Conservation (phyloP, 2,113 vertebrate species). For the Cervus canadensis region DNA sequence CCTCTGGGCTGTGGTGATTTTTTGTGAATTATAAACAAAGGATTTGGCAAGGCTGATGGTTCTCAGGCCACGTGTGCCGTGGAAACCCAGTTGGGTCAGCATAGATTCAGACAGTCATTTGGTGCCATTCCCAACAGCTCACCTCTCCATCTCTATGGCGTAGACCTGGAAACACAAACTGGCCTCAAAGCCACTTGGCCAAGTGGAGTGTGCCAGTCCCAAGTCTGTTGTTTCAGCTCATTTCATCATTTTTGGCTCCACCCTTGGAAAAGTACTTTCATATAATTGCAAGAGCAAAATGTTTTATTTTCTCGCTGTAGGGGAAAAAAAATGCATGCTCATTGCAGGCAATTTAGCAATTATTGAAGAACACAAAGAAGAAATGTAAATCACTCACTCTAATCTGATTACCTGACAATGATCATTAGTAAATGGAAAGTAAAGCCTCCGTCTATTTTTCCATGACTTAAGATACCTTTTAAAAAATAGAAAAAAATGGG, state of each 20-base stretch:
- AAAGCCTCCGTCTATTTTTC: not conserved
- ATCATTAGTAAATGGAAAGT: not conserved
- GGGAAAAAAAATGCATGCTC: not conserved
- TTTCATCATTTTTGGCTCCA: not conserved
- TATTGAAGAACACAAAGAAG: not conserved
- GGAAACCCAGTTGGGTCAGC: not conserved
- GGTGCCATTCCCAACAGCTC: not conserved
- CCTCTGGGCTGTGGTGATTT: not conserved
- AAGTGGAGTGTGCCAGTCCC: rapidly evolving
- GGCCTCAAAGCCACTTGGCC: not conserved
- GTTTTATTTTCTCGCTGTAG: not conserved
- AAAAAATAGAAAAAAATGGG: not conserved
- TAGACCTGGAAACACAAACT: constrained; percentile 22
- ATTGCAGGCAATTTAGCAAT: not conserved
- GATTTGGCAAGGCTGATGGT: not conserved
- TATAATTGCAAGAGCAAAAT: not conserved
- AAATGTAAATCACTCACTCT: not conserved
- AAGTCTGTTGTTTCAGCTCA: not conserved
- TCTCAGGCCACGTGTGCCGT: not conserved
- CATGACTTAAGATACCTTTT: not conserved
- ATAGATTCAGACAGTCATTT: not conserved
- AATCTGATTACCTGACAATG: not conserved
- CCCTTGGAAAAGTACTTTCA: constrained; percentile 28
- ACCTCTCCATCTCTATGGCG: not conserved
- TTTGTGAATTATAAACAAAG: constrained; percentile 3